Base-by-base conservation (phyloP, 2,888 invertebrate genomes). In the Colletes collaris region DNA sequence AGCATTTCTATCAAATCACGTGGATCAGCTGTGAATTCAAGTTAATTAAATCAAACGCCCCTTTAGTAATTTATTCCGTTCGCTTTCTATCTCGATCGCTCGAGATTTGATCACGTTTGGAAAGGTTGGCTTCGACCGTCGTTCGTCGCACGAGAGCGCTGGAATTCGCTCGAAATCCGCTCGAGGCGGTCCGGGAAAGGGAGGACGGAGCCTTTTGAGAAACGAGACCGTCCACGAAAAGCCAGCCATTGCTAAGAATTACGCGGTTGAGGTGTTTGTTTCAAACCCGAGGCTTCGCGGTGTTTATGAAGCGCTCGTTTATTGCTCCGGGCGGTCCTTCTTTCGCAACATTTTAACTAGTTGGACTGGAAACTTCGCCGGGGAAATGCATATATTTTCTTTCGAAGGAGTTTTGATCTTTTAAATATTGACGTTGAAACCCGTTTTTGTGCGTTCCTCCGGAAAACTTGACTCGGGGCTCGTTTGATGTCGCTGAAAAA, bases 201-300 rank as follows among this genome's bases (percentile, higher is more conserved):
- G 16, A 16, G 27, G 37, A 46, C 70, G 64, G 64, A 64, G 8
- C 10, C 7, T 44, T 62, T 68, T 72, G 46, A 52, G 68, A 19
- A 11, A 62, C 10, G 16, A 44, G 37, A 3, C 10, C 0, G 66
- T 19, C 27, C 10, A 11, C 19, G 37, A 49, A 52, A 27, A 7
- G 5, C 8, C 40, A 10, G n/a, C 46, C 53, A 53, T 49, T 65
- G 55, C 53, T 76, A 76, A n/a, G 53, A 72, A 72, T 76, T 67
- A 68, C 40, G 19, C 58, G 52, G 13, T 13, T 27, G 37, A 46
- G 59, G 53, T 66, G 13, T 56, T 75, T 71, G 58, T 46, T 44
- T 56, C 13, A 16, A 55, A 67, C 11, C 11, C 10, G 56, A 13
- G 35, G 16, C 52, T 50, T 49, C 40, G 44, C 7, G 19, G 35